phyloP scores from a whole-genome alignment of 2,113 vertebrate genomes.

The Melanotaenia duboulayi region DNA sequence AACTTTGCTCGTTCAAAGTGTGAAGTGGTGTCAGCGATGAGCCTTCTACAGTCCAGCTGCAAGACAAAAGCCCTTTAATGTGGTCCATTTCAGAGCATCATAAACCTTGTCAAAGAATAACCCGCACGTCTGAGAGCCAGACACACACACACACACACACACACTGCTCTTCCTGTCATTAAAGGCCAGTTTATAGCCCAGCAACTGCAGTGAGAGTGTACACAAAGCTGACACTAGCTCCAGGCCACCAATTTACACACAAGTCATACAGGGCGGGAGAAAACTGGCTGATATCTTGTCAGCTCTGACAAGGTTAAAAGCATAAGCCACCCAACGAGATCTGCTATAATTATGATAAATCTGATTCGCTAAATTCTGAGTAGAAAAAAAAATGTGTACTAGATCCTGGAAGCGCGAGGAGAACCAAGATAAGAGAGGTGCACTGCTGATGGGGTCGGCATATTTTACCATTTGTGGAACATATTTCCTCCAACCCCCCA shows the following conservation, averaged over 20 bases:
- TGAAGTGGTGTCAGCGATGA: conserved; percentile 82
- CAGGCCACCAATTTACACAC: conserved; percentile 61
- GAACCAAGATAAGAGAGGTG: conserved; percentile 43
- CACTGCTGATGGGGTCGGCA: conserved; percentile 6
- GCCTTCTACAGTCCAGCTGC: conserved; percentile 62
- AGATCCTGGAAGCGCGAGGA: not conserved
- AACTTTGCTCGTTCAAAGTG: conserved; percentile 80
- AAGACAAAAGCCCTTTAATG: conserved; percentile 78
- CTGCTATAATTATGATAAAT: conserved; percentile 39
- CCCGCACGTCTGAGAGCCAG: conserved; percentile 62
- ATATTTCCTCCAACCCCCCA: conserved; percentile 21
- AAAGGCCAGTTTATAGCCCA: conserved; percentile 79
- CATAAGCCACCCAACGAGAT: conserved; percentile 29
- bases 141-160: conserved; percentile 23
- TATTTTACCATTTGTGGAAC: conserved; percentile 57
- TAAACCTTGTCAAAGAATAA: conserved; percentile 85
- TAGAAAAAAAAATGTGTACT: not conserved
- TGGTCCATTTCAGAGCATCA: conserved; percentile 68
- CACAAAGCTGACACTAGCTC: conserved; percentile 67
- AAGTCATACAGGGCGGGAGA: conserved; percentile 61
- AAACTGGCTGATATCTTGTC: conserved; percentile 55
- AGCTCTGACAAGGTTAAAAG: conserved; percentile 67
- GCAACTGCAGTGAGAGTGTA: conserved; percentile 77
- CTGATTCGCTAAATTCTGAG: conserved; percentile 15
- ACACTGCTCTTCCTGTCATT: conserved; percentile 76